Evolutionary conservation across 2,113 vertebrate species (phyloP).

Genomic region (Barbus barbus): DNA sequence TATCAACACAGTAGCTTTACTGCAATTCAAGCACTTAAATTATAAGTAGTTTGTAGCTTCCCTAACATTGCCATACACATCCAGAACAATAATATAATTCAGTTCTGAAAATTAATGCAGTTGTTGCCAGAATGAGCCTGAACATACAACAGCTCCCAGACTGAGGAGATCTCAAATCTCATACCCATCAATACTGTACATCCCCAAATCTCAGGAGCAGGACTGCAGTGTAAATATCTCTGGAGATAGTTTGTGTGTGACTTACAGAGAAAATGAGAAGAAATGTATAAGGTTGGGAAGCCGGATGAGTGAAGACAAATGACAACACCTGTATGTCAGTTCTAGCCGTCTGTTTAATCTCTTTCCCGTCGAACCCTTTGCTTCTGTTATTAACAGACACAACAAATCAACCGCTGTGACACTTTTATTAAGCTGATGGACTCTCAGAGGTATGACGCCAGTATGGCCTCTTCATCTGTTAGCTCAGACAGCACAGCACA

Average conservation of each 20-base stretch:
- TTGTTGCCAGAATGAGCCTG: not conserved
- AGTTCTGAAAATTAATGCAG: not conserved
- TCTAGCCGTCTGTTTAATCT: slow-evolving; percentile 32
- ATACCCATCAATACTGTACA: not conserved
- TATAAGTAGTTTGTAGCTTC: not conserved
- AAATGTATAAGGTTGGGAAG: not conserved
- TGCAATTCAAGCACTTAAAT: not conserved
- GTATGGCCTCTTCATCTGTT: slow-evolving; percentile 52
- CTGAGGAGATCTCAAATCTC: not conserved
- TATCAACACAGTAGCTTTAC: not conserved
- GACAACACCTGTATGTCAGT: slow-evolving; percentile 21
- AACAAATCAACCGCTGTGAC: slow-evolving; percentile 55
- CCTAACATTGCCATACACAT: not conserved
- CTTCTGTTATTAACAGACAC: slow-evolving; percentile 58
- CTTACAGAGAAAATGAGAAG: slow-evolving; percentile 6
- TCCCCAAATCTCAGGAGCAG: not conserved
- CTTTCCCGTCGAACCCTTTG: slow-evolving; percentile 25
- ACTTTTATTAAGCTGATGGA: slow-evolving; percentile 62
- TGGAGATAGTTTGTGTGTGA: slow-evolving; percentile 23
- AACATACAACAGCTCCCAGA: not conserved
- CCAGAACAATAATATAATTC: not conserved
- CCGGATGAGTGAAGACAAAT: slow-evolving; percentile 26
- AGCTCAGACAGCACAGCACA: slow-evolving; percentile 46
- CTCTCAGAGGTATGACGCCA: slow-evolving; percentile 58
- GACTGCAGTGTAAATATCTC: slow-evolving; percentile 1